Evolutionary conservation across 2,113 vertebrate species (phyloP), one percentile per base, ranked within the genome.

Genomic region (Lipophrys pholis): DNA sequence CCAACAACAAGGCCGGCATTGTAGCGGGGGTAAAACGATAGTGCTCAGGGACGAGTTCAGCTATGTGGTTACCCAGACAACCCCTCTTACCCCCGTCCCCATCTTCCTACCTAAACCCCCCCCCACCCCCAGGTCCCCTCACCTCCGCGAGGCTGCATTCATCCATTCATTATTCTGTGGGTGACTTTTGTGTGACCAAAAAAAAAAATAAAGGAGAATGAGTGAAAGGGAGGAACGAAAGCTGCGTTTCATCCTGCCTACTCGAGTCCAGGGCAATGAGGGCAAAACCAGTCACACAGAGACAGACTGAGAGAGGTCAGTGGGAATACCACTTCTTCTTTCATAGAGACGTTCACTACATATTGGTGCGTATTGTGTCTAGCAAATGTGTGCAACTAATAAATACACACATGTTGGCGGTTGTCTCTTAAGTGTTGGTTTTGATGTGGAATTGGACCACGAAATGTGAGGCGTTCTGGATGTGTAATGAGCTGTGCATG

Each of bases 1-100:
- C 64, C 83, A 66, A 78, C 83, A 89, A 92, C 91, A 93, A 93
- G 89, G 89, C 83, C 61, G 7, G 78, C 87, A 92, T 93, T 93
- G 92, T 92, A 78, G 81, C 57, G 11, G 65, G 59, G 75, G 92
- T 92, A 93, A 92, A 87, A 85, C 59, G 90, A 92, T 93, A 91
- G 89, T 57, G 55, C 82, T 89, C 83, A 14, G 77, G 88, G 89
- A 91, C 78, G 8, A 76, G 67, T 86, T 87, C 84, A 91, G 82
- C 88, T 89, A 91, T 91, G 89, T 68, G 87, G 88, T 89, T 89
- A 83, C 86, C 80, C 73, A 80, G 89, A 89, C 87, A 88, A 89
- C 84, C 78, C 50, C 54, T 71, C 74, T 30, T 58, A 52, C 62
- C 59, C 62, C 49, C 49, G 39, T 42, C 69, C 61, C 77, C 62